phyloP scores from a whole-genome alignment of 1,140 invertebrate species.

The Caenorhabditis elegans region WBcel235 BX284602.5:14521001-14521500 shows the following conservation, averaged over 20 bases:
- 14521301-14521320: background rate
- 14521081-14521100: too few species aligned
- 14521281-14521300: background rate
- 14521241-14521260: background rate
- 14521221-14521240: background rate
- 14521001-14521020: too few species aligned
- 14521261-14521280: background rate
- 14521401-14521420: background rate
- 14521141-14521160: background rate
- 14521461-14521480: background rate
- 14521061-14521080: too few species aligned
- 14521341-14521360: background rate
- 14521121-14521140: background rate
- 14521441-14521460: background rate
- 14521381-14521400: too few species aligned
- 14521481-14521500: background rate
- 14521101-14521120: constrained; percentile 50
- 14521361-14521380: background rate
- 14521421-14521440: background rate
- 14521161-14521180: background rate
- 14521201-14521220: background rate
- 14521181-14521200: background rate
- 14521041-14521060: too few species aligned
- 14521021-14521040: too few species aligned
- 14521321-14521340: background rate